Conservation (phyloP, 2,888 invertebrate genomes). For the Diaperis boleti region DNA sequence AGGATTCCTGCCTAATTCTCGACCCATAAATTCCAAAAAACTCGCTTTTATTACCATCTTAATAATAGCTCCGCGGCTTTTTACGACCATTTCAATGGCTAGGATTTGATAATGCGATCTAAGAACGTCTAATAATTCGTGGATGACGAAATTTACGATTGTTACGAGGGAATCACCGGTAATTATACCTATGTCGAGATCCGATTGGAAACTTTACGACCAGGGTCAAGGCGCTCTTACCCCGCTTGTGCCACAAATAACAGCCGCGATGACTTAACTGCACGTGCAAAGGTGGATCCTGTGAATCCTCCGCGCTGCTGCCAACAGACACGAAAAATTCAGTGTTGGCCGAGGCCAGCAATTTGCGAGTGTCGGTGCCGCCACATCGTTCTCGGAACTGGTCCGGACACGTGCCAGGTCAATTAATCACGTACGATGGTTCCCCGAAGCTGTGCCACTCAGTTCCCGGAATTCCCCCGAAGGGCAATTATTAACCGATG, state of each 20-base stretch:
- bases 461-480: slow-evolving; percentile 14
- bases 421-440: slow-evolving; percentile 26
- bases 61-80: not conserved
- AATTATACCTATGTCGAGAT: no score
- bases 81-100: not conserved
- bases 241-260: no score
- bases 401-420: slow-evolving; percentile 14
- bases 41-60: not conserved
- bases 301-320: no score
- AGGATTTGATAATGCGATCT: no score
- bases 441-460: slow-evolving; percentile 17
- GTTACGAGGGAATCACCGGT: no score
- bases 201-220: no score
- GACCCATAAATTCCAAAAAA: slow-evolving; percentile 6
- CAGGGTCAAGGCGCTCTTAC: no score
- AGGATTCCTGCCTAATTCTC: not conserved
- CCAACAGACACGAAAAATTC: no score
- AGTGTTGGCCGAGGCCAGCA: not conserved
- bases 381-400: slow-evolving; percentile 1
- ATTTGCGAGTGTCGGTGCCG: slow-evolving; percentile 8
- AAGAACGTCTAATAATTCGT: no score
- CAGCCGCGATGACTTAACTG: no score
- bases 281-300: no score
- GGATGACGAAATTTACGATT: no score
- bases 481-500: slow-evolving; percentile 5